These are phyloP conservation scores for Todiramphus chloris DNA, from an alignment of 2,113 vertebrate species.

Conservation along the genomic window DNA sequence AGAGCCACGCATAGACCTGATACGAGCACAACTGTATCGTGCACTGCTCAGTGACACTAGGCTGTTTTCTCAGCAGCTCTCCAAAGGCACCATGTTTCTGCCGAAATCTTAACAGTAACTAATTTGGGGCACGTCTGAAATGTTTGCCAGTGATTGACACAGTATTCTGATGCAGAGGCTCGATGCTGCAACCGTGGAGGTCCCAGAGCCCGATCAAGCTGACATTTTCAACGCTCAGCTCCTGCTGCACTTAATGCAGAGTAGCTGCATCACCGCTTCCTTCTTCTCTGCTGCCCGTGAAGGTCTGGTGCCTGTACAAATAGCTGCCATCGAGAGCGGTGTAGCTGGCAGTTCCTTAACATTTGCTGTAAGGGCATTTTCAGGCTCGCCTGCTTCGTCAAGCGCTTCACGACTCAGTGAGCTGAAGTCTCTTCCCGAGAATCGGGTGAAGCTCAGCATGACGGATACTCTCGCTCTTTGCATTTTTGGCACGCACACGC, in stretches of 20 bases:
- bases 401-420: neutral
- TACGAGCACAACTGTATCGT: neutral
- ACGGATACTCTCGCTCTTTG: neutral
- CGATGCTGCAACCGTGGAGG: neutral
- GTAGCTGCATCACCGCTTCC: neutral
- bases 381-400: neutral
- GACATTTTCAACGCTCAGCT: neutral
- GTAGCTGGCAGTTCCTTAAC: neutral
- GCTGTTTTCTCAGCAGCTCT: neutral
- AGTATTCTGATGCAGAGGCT: neutral
- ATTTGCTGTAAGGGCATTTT: neutral
- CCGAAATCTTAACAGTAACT: neutral
- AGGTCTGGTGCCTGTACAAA: neutral
- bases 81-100: neutral
- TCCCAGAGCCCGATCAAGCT: neutral
- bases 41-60: neutral
- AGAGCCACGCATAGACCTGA: neutral
- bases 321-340: neutral
- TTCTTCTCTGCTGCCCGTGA: neutral
- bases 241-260: neutral
- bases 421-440: neutral
- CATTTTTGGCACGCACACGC: neutral
- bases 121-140: neutral
- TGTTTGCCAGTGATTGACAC: fast-evolving
- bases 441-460: neutral